Base-by-base conservation (phyloP, 30 jellyfish, hydroid and myxozoan genomes). In the Nemopilema nomurai region DNA sequence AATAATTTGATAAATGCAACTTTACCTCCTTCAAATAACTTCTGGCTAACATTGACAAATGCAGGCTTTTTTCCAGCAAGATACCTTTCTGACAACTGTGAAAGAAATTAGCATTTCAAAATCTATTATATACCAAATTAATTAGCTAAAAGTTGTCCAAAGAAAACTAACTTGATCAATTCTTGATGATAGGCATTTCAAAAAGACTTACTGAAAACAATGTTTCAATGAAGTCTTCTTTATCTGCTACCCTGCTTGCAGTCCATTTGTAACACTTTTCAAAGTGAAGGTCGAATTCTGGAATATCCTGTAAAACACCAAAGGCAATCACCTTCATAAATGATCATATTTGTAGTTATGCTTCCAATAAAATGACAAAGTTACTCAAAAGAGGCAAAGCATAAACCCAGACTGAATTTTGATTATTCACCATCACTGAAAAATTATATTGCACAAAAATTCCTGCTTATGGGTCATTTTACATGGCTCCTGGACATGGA, bases 241-340 rank as follows among this genome's bases (percentile, higher is more conserved):
- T 90, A 67, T 95, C 99, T 20, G 86, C 87, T 16, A 76, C 80
- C 77, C 97, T 81, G 57, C 97, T 90, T 67, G 99, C 99, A 23
- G 88, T 89, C 99, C 99, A 95, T 28, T 71, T 87, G 77, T 95
- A 95, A 41, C 95, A 80, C 76, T 95, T 95, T 50, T 95, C 99
- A 95, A 95, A 95, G 67, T 80, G 96, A 23, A 95, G 84, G 71
- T 95, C 99, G 73, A 95, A 90, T 66, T 95, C 97, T 65, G 92
- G 91, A 9, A 83, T 67, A 18, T 95, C 99, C 99, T 95, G 24
- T 1, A 53, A 65, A 27, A 21, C 27, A 66, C 69, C 62, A 77
- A 51, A 16, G n/a, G 9, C 19, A 73, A 28, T 1, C 69, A 30
- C n/a, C n/a, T 28, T 69, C 31, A 9, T 24, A 70, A 70, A 28